These are phyloP conservation scores for Drosophila anomelani DNA, from an alignment of 2,888 invertebrate species.

Conservation along the genomic window DNA sequence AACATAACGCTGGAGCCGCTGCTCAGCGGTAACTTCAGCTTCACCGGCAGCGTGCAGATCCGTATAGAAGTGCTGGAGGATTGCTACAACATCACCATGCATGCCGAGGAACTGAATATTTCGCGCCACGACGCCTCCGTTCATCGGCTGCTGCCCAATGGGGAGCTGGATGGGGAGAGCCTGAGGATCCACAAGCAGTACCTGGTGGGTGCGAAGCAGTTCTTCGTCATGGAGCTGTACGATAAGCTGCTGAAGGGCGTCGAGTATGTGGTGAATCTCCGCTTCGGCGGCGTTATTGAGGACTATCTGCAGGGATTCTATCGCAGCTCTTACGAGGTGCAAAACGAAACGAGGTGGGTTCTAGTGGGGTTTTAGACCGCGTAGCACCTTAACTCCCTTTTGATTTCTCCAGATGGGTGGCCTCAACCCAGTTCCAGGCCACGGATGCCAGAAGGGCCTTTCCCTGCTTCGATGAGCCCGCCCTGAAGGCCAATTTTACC, in stretches of 20 bases:
- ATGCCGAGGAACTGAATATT: constrained; percentile 89
- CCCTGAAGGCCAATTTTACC: constrained; percentile 91
- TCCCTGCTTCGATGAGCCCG: constrained; percentile 95
- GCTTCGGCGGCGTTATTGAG: constrained; percentile 90
- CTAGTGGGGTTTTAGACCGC: accelerated
- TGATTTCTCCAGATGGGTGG: constrained; percentile 88
- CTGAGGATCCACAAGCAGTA: constrained; percentile 84
- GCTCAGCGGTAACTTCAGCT: constrained; percentile 92
- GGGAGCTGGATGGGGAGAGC: constrained; percentile 32
- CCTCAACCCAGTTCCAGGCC: constrained; percentile 92
- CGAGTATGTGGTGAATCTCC: constrained; percentile 89
- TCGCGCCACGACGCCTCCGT: constrained; percentile 86
- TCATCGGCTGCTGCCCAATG: constrained; percentile 58
- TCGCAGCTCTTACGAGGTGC: constrained; percentile 90
- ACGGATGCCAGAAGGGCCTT: constrained; percentile 93
- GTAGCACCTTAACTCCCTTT: neutral
- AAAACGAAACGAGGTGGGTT: constrained; percentile 88
- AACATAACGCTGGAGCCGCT: constrained; percentile 90
- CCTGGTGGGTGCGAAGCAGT: constrained; percentile 77
- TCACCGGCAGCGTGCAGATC: constrained; percentile 89
- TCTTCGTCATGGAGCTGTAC: constrained; percentile 88
- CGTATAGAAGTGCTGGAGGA: constrained; percentile 86
- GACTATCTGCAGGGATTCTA: constrained; percentile 93
- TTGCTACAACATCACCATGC: constrained; percentile 89
- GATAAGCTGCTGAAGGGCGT: constrained; percentile 86